Conservation (phyloP, 1,140 invertebrate genomes). For the Drosophila jambulina region DNA sequence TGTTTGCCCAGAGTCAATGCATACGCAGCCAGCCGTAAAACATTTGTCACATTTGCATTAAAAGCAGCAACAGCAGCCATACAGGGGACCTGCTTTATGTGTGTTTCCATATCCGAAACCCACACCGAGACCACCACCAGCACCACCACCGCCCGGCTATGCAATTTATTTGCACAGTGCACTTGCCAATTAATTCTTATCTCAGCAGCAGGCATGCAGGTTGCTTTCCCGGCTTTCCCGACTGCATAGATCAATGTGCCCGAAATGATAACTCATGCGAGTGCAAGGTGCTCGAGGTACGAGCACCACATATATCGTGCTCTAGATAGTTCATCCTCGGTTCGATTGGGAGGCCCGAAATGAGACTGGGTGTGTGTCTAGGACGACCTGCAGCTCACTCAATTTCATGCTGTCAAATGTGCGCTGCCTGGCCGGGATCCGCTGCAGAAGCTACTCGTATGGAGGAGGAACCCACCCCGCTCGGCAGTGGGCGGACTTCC, state of each 20-base stretch:
- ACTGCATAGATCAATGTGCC: conserved; percentile 80
- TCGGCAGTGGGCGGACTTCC: conserved; percentile 12
- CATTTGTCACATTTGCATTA: conserved; percentile 84
- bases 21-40: conserved; percentile 77
- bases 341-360: conserved; percentile 42
- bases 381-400: conserved; percentile 66
- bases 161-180: conserved; percentile 80
- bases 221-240: conserved; percentile 51
- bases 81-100: conserved; percentile 36
- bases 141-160: conserved; percentile 25
- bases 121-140: not conserved
- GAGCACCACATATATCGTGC: conserved; percentile 35
- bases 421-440: conserved; percentile 22
- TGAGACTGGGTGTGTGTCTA: conserved; percentile 36
- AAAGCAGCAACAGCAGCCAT: conserved; percentile 55
- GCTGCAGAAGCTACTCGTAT: not conserved
- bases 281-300: conserved; percentile 30
- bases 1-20: conserved; percentile 78
- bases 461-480: not conserved
- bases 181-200: conserved; percentile 83
- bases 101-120: conserved; percentile 18
- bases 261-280: conserved; percentile 75
- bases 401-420: conserved; percentile 77
- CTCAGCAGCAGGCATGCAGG: conserved; percentile 76
- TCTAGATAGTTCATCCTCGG: conserved; percentile 29